Evolutionary conservation across 2,797 vertebrate species (phyloP), one percentile per base, ranked within the genome.

Genomic region (Sphenodon punctatus): DNA sequence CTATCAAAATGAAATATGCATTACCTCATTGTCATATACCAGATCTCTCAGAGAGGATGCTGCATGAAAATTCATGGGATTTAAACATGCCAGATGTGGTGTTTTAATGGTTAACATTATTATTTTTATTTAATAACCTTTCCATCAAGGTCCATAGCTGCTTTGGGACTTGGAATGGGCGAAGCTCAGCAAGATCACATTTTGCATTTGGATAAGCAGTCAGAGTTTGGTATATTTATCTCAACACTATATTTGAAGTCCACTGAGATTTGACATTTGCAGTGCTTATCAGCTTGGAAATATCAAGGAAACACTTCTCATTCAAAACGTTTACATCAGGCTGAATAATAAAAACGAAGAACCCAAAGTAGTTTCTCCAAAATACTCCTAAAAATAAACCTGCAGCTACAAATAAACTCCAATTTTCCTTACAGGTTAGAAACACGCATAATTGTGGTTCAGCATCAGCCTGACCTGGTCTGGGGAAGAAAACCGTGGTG

Each of bases 101-200:
- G 32, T 22, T 15, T 22, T 34, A 7, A 1, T 3, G 48, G 1
- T 34, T 2, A 0, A 5, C 10, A 38, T 34, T 69, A 51, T 13
- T 34, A 42, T 11, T n/a, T 10, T 25, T 10, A 11, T 23, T 56
- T 14, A 4, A 49, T 8, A 56, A n/a, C 11, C 13, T 66, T 42
- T 25, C 36, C 8, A 1, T 1, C 15, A 32, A 49, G 39, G 76
- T 14, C 25, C 14, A 1, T 0, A 7, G 45, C 19, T 41, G 22
- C 25, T 49, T 39, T 16, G 36, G 58, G 25, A 51, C n/a, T 38
- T 0, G 75, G 56, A 46, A 72, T 10, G 0, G 53, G 12, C 27
- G 10, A 1, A 58, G 46, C 64, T 46, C 59, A 59, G 30, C n/a
- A 7, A 1, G 6, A 43, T 17, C 27, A 30, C 11, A 4, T 3